phyloP scores from a whole-genome alignment of 2,797 vertebrate species.

The Labroides dimidiatus region DNA sequence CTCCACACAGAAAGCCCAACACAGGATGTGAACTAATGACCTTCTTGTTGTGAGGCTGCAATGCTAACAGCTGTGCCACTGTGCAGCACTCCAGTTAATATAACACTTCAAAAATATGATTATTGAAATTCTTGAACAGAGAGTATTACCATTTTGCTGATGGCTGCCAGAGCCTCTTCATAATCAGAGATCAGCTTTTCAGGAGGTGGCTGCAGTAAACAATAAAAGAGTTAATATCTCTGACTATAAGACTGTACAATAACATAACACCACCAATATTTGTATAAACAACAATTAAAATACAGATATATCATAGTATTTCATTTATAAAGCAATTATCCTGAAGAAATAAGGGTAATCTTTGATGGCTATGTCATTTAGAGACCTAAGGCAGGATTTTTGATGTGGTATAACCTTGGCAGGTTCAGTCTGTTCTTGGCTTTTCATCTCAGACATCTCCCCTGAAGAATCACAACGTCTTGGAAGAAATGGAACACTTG shows the following conservation, averaged over 20 bases:
- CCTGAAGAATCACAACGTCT: conserved; percentile 70
- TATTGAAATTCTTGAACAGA: background rate
- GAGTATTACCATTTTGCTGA: conserved; percentile 84
- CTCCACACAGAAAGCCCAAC: no score
- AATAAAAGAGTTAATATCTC: conserved; percentile 16
- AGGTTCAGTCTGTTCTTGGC: conserved; percentile 33
- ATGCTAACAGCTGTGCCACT: no score
- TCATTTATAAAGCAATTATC: background rate
- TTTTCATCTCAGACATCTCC: conserved; percentile 48
- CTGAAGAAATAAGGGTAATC: background rate
- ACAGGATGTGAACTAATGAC: no score
- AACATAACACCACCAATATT: background rate
- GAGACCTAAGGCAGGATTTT: background rate
- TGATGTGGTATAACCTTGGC: conserved; percentile 28
- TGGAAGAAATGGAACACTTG: conserved; percentile 76
- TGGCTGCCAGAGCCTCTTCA: conserved; percentile 76
- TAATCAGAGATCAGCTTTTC: conserved; percentile 83
- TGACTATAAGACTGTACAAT: no score
- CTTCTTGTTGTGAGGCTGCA: no score
- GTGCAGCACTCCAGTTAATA: no score
- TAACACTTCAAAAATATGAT: conserved; percentile 3
- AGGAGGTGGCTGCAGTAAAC: conserved; percentile 55
- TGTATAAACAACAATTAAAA: no score
- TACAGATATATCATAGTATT: background rate
- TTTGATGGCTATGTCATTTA: background rate